Conservation (phyloP, 2,113 vertebrate species). For the Mandrillus leucophaeus region DNA sequence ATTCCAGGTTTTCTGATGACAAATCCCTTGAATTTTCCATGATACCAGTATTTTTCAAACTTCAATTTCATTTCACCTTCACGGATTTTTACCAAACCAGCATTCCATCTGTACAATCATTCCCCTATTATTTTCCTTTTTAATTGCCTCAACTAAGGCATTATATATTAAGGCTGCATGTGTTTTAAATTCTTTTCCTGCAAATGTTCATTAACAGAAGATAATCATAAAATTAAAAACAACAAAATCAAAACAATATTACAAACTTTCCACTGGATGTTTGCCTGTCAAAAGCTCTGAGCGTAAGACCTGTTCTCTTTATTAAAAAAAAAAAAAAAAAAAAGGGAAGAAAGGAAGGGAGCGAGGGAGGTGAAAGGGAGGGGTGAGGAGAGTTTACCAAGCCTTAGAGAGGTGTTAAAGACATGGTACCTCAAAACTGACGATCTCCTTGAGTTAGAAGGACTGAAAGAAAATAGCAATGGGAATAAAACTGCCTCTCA, state of each 20-base stretch:
- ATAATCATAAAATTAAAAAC: conserved; percentile 33
- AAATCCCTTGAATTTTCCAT: neutral
- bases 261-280: conserved; percentile 9
- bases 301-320: neutral
- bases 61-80: neutral
- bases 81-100: conserved; percentile 19
- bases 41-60: neutral
- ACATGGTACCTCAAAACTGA: neutral
- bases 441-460: neutral
- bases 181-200: neutral
- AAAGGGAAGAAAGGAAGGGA: neutral
- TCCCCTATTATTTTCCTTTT: conserved; percentile 1
- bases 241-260: conserved; percentile 30
- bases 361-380: fast-evolving
- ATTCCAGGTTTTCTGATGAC: conserved; percentile 22
- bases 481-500: neutral
- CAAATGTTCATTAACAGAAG: neutral
- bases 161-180: neutral
- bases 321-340: neutral
- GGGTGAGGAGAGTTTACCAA: neutral
- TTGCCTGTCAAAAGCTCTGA: neutral
- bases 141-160: neutral
- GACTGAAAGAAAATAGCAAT: neutral
- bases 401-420: neutral
- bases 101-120: neutral